Evolutionary conservation across 2,113 vertebrate species (phyloP).

Genomic region (Ailuropoda melanoleuca): DNA sequence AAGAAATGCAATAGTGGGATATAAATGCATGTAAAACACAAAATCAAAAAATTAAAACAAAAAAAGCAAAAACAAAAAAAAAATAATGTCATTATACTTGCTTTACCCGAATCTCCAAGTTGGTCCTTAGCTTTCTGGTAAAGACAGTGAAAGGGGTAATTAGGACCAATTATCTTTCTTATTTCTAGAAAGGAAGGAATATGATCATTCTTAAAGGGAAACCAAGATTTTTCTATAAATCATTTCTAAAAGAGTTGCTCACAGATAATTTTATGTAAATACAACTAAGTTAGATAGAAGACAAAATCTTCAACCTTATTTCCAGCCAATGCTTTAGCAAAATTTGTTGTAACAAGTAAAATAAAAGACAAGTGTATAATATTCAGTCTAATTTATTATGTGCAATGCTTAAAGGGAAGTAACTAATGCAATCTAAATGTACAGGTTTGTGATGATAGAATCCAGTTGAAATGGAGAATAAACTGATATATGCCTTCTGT

Average conservation of each 20-base stretch:
- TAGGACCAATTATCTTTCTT: background rate
- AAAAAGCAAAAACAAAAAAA: background rate
- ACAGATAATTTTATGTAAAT: background rate
- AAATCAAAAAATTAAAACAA: background rate
- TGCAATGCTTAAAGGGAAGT: background rate
- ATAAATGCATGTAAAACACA: background rate
- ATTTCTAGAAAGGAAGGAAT: background rate
- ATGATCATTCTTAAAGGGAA: background rate
- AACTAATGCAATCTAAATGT: background rate
- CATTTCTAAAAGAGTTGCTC: slow-evolving; percentile 5
- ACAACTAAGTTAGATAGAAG: background rate
- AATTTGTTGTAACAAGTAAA: slow-evolving; percentile 1
- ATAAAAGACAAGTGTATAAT: slow-evolving; percentile 1
- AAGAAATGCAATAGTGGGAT: background rate
- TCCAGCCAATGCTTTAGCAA: slow-evolving; percentile 9
- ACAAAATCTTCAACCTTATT: slow-evolving; percentile 19
- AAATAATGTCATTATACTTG: background rate
- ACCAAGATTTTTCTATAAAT: background rate
- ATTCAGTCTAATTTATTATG: background rate
- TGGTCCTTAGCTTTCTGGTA: background rate
- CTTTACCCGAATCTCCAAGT: background rate
- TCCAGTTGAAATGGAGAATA: slow-evolving; percentile 17
- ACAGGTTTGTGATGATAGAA: background rate
- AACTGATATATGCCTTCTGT: background rate
- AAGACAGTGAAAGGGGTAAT: background rate